A percentile compares a stretch with the other conserved stretches of the same genome.
phyloP scores from a whole-genome alignment of 2,797 vertebrate species.

The Craterocephalus amniculus region DNA sequence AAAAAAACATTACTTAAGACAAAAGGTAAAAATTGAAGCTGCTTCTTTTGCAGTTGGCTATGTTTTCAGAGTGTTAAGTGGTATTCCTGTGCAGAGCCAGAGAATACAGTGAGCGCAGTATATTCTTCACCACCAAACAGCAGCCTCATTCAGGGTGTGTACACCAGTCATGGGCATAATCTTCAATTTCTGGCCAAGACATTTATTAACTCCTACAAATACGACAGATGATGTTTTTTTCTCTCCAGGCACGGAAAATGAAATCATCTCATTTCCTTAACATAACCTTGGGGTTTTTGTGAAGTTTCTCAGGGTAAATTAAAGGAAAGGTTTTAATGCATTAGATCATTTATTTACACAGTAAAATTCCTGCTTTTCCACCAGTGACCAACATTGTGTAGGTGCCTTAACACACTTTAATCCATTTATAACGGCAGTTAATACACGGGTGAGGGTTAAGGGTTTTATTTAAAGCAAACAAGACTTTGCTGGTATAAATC shows the following conservation, averaged over 20 bases:
- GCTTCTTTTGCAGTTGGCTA: slow-evolving; percentile 39
- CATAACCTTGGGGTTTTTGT: slow-evolving; percentile 52
- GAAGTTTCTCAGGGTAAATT: slow-evolving; percentile 71
- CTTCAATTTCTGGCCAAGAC: slow-evolving; percentile 74
- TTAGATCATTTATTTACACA: slow-evolving; percentile 83
- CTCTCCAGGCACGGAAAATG: slow-evolving; percentile 74
- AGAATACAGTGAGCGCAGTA: slow-evolving; percentile 66
- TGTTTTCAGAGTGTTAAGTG: slow-evolving; percentile 21
- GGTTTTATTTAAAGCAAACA: slow-evolving; percentile 73
- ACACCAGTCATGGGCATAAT: slow-evolving; percentile 73
- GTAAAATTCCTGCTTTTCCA: slow-evolving; percentile 72
- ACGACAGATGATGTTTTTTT: slow-evolving; percentile 68
- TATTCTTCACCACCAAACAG: slow-evolving; percentile 31
- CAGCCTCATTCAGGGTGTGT: slow-evolving; percentile 69
- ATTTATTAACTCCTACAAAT: slow-evolving; percentile 80
- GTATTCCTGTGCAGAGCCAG: slow-evolving; percentile 12
- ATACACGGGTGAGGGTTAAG: slow-evolving; percentile 67
- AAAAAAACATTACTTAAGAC: not conserved
- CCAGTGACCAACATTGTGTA: slow-evolving; percentile 55
- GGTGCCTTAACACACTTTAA: slow-evolving; percentile 69
- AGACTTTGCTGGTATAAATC: slow-evolving; percentile 65
- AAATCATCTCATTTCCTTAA: slow-evolving; percentile 80
- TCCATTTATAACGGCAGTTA: slow-evolving; percentile 75
- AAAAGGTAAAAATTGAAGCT: slow-evolving; percentile 23
- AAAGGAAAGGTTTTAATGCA: slow-evolving; percentile 74